phyloP scores from a whole-genome alignment of 2,797 vertebrate species.

The Gobionotothen gibberifrons region DNA sequence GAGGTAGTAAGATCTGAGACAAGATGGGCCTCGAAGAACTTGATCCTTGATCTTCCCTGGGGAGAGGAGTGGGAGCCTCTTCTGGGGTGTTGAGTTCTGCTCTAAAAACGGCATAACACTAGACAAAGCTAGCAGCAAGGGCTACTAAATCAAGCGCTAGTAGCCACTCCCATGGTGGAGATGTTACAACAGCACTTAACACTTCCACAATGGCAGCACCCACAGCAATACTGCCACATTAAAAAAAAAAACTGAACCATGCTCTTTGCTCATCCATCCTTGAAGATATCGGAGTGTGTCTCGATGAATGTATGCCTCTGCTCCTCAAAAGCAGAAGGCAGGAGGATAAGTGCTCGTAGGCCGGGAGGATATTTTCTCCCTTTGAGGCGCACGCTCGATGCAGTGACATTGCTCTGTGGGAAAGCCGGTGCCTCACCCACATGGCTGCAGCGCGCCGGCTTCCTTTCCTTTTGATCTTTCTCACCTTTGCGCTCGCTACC shows the following conservation, averaged over 20 bases:
- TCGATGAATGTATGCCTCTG: slow-evolving; percentile 45
- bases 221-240: slow-evolving; percentile 7
- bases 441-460: slow-evolving; percentile 75
- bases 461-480: slow-evolving; percentile 28
- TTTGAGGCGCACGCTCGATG: slow-evolving; percentile 25
- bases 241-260: slow-evolving; percentile 28
- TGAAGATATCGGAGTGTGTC: slow-evolving; percentile 36
- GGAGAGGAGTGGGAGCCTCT: background rate
- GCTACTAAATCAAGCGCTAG: slow-evolving; percentile 28
- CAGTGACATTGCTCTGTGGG: slow-evolving; percentile 32
- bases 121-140: background rate
- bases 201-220: slow-evolving; percentile 39
- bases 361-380: slow-evolving; percentile 4
- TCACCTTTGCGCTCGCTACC: slow-evolving; percentile 36
- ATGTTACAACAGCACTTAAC: slow-evolving; percentile 51
- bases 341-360: slow-evolving; percentile 39
- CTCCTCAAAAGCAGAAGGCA: slow-evolving; percentile 37
- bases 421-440: slow-evolving; percentile 80
- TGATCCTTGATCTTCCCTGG: slow-evolving; percentile 2
- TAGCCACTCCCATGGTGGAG: slow-evolving; percentile 66
- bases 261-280: slow-evolving; percentile 46
- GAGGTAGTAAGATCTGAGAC: background rate
- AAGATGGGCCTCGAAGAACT: background rate
- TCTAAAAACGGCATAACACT: slow-evolving; percentile 5
- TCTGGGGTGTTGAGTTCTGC: background rate